Conservation (phyloP, 2,113 vertebrate genomes). For the Loxodonta africana region DNA sequence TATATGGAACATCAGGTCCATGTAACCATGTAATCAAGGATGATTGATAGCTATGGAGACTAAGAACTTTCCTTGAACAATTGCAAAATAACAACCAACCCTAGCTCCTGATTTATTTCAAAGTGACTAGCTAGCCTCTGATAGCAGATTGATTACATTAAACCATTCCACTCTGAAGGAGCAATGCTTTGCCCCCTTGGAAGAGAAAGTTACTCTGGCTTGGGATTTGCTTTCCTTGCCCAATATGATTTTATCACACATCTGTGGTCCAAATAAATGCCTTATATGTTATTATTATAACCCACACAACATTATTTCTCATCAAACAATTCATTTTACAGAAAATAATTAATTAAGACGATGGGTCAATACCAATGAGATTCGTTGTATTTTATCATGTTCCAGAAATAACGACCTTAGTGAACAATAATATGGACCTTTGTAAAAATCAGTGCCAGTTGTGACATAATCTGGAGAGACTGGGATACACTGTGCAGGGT, state of each 20-base stretch:
- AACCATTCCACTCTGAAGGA: not conserved
- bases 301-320: not conserved
- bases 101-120: not conserved
- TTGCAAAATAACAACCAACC: not conserved
- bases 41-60: not conserved
- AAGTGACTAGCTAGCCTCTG: not conserved
- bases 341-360: slow-evolving; percentile 37
- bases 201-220: slow-evolving; percentile 34
- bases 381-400: not conserved
- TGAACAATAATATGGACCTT: not conserved
- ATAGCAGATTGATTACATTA: not conserved
- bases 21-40: not conserved
- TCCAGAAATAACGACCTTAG: not conserved
- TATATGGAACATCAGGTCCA: not conserved
- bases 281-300: not conserved
- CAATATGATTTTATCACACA: slow-evolving; percentile 2
- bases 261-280: slow-evolving; percentile 17
- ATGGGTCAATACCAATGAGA: not conserved
- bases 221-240: slow-evolving; percentile 27
- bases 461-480: not conserved
- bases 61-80: not conserved
- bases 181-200: not conserved
- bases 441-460: not conserved
- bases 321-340: slow-evolving; percentile 24
- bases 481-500: not conserved